phyloP scores from a whole-genome alignment of 2,888 invertebrate genomes.

The Drosophila sordidula region DNA sequence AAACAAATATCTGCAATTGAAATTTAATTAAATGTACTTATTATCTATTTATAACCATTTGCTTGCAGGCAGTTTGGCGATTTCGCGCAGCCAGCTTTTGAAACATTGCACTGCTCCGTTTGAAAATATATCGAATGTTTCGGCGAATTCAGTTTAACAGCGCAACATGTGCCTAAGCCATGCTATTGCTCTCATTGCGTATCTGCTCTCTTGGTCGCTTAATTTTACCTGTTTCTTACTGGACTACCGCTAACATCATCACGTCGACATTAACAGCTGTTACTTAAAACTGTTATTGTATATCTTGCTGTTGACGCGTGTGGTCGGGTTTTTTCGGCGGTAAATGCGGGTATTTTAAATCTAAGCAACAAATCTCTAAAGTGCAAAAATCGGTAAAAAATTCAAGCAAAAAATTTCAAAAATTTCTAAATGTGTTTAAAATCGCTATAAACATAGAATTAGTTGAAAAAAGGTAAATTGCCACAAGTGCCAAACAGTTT shows the following conservation, averaged over 20 bases:
- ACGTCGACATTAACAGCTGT: slow-evolving; percentile 50
- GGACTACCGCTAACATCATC: slow-evolving; percentile 35
- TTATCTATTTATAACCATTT: too few relatives aligned
- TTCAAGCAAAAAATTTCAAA: slow-evolving; percentile 49
- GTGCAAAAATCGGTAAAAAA: slow-evolving; percentile 63
- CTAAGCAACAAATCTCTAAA: slow-evolving; percentile 68
- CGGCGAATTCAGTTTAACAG: slow-evolving; percentile 31
- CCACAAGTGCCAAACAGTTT: slow-evolving; percentile 38
- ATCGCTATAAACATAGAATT: slow-evolving; percentile 53
- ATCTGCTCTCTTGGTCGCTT: slow-evolving; percentile 13
- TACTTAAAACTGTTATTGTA: slow-evolving; percentile 54
- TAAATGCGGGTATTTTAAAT: slow-evolving; percentile 78
- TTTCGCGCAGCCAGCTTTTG: neutral
- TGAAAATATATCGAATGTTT: slow-evolving; percentile 23
- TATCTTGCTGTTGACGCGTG: slow-evolving; percentile 64
- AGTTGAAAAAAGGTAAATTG: slow-evolving; percentile 52
- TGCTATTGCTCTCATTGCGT: slow-evolving; percentile 19
- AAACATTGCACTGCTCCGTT: neutral
- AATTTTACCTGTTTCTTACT: slow-evolving; percentile 12
- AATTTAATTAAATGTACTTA: too few relatives aligned
- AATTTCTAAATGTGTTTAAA: slow-evolving; percentile 70
- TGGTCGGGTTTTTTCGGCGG: slow-evolving; percentile 70
- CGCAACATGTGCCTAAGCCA: slow-evolving; percentile 36
- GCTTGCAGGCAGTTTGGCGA: neutral
- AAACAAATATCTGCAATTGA: too few relatives aligned